Percentiles rank a stretch among this genome's conserved stretches.
Evolutionary conservation across 2,797 vertebrate species (phyloP).

Genomic region (Coendou prehensilis): DNA sequence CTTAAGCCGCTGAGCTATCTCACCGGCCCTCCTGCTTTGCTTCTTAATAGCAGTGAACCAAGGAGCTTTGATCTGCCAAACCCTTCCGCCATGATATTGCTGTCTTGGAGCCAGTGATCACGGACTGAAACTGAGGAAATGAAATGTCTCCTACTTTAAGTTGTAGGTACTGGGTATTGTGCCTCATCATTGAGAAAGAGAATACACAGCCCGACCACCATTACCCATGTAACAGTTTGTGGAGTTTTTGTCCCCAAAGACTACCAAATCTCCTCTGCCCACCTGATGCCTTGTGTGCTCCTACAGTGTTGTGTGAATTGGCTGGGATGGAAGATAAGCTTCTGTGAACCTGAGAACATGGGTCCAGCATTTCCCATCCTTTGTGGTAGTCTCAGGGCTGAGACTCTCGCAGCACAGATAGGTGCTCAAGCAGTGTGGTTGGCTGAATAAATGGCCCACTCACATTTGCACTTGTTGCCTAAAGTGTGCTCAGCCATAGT

Average conservation of each 20-base stretch:
- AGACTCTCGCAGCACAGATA: not conserved
- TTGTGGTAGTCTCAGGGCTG: not conserved
- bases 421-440: not conserved
- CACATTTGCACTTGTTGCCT: not conserved
- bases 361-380: not conserved
- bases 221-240: not conserved
- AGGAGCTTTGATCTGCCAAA: not conserved
- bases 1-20: too few relatives aligned
- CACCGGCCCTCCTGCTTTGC: not conserved
- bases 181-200: too few relatives aligned
- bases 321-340: not conserved
- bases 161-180: not conserved
- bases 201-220: too few relatives aligned
- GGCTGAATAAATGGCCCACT: not conserved
- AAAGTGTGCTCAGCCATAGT: not conserved
- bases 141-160: not conserved
- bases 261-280: not conserved
- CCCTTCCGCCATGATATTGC: not conserved
- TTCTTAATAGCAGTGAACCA: not conserved
- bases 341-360: not conserved
- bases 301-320: not conserved
- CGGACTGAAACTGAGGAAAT: not conserved
- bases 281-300: not conserved
- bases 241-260: not conserved
- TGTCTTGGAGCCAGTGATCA: not conserved